Percentiles rank a stretch among this genome's conserved stretches.
Conservation (phyloP, 2,113 vertebrate species). For the Oplegnathus fasciatus region DNA sequence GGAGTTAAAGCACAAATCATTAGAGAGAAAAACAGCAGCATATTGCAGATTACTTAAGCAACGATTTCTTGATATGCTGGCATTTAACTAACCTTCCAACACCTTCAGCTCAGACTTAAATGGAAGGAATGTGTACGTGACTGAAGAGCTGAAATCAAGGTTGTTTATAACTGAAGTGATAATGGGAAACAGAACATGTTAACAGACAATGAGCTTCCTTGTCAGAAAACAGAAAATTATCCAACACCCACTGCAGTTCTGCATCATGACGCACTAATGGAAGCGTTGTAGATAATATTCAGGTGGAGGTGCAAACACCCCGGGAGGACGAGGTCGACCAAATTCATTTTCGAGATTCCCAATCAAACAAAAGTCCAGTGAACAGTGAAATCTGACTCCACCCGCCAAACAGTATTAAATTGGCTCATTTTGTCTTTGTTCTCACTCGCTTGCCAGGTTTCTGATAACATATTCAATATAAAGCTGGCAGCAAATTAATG, state of each 20-base stretch:
- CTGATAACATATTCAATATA: constrained; percentile 75
- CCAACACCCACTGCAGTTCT: constrained; percentile 49
- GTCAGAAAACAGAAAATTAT: constrained; percentile 64
- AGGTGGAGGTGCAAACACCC: constrained; percentile 60
- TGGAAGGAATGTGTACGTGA: background rate
- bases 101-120: background rate
- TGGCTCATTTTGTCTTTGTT: constrained; percentile 69
- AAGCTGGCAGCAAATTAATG: constrained; percentile 76
- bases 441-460: constrained; percentile 58
- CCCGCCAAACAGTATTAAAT: constrained; percentile 76
- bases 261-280: constrained; percentile 65
- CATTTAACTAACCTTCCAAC: background rate
- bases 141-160: constrained; percentile 3
- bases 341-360: constrained; percentile 68
- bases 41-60: background rate
- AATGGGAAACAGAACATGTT: constrained; percentile 12
- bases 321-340: constrained; percentile 54
- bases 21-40: background rate
- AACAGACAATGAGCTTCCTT: constrained; percentile 55
- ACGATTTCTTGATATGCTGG: background rate
- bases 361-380: constrained; percentile 60
- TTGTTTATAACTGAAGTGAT: constrained; percentile 15
- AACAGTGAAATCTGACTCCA: constrained; percentile 68
- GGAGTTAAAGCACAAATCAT: constrained; percentile 10
- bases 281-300: constrained; percentile 48